phyloP scores from a whole-genome alignment of 2,113 vertebrate species.

The Centropristis striata region DNA sequence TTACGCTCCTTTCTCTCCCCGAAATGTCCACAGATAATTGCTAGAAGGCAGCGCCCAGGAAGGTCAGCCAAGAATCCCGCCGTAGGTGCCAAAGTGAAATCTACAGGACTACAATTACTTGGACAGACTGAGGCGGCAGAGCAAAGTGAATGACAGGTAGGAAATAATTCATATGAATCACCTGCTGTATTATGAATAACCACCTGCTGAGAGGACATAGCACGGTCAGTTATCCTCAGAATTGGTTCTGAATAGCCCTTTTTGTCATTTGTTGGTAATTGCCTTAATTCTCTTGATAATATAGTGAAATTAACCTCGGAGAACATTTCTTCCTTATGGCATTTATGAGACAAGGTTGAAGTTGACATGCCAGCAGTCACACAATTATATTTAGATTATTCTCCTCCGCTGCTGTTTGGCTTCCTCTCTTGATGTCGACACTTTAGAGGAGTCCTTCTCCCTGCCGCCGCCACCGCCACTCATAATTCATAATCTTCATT shows the following conservation, averaged over 20 bases:
- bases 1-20: constrained; percentile 48
- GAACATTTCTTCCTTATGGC: constrained; percentile 73
- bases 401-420: constrained; percentile 40
- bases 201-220: constrained; percentile 77
- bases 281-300: constrained; percentile 79
- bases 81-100: constrained; percentile 76
- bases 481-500: constrained; percentile 51
- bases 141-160: constrained; percentile 83
- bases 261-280: constrained; percentile 80
- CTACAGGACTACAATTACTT: constrained; percentile 81
- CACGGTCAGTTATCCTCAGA: constrained; percentile 75
- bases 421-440: constrained; percentile 40
- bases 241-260: constrained; percentile 67
- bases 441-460: constrained; percentile 52
- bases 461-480: constrained; percentile 21
- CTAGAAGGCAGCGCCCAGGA: constrained; percentile 68
- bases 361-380: constrained; percentile 64
- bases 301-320: constrained; percentile 75
- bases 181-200: constrained; percentile 79
- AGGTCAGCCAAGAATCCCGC: constrained; percentile 81
- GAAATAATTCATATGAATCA: constrained; percentile 81
- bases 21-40: constrained; percentile 79
- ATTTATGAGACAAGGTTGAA: constrained; percentile 76
- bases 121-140: constrained; percentile 64
- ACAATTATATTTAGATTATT: constrained; percentile 75